These are phyloP conservation scores for Drosophila melanosoma DNA, from an alignment of 2,888 invertebrate species.

Conservation along the genomic window DNA sequence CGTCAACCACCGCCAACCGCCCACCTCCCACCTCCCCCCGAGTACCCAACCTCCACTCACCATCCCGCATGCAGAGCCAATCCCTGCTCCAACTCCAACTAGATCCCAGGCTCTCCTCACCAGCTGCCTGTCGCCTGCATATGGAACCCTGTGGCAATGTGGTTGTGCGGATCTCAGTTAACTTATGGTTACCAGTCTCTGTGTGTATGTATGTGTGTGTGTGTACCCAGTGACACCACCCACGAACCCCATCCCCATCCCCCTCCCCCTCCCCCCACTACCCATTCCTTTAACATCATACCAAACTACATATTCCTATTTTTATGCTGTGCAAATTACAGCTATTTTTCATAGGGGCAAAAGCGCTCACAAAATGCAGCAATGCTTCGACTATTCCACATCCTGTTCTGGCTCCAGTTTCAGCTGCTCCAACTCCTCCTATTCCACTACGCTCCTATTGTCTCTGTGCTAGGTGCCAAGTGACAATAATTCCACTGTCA, in stretches of 20 bases:
- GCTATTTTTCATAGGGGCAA: slow-evolving; percentile 78
- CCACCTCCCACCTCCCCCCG: too few relatives aligned
- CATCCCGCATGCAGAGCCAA: background rate
- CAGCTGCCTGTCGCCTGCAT: slow-evolving; percentile 67
- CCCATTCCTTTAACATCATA: background rate
- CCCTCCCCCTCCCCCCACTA: background rate
- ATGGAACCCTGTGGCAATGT: slow-evolving; percentile 65
- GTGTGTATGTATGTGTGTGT: slow-evolving; percentile 26
- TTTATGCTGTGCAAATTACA: slow-evolving; percentile 81
- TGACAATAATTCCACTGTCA: slow-evolving; percentile 75
- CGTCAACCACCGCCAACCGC: slow-evolving; percentile 26
- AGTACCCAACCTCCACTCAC: slow-evolving; percentile 6
- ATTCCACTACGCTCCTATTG: slow-evolving; percentile 23
- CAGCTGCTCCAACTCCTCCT: background rate
- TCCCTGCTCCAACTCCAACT: background rate
- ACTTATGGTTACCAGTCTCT: slow-evolving; percentile 72
- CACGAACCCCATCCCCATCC: background rate
- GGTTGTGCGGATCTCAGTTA: slow-evolving; percentile 79
- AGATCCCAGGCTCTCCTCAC: slow-evolving; percentile 5
- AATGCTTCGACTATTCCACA: slow-evolving; percentile 51
- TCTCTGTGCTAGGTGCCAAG: slow-evolving; percentile 69
- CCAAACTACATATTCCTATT: slow-evolving; percentile 62
- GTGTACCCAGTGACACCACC: background rate
- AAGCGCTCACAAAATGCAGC: slow-evolving; percentile 68
- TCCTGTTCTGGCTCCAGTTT: slow-evolving; percentile 20